These are phyloP conservation scores for Sturnira hondurensis DNA, from an alignment of 2,113 vertebrate genomes.

Conservation along the genomic window DNA sequence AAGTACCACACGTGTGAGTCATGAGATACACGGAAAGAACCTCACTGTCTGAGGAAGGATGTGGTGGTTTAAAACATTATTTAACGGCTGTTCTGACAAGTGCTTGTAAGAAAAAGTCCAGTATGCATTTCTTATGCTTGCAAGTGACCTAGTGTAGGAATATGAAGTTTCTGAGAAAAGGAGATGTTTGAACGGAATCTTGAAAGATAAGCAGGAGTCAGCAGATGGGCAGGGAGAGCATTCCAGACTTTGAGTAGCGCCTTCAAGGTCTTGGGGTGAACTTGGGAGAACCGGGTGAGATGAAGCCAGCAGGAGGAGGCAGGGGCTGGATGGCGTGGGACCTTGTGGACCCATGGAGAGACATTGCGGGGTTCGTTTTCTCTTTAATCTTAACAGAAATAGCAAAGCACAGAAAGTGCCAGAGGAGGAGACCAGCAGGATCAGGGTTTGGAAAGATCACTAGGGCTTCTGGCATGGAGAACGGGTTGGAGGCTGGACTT, in stretches of 20 bases:
- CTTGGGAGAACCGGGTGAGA: neutral
- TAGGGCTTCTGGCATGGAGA: neutral
- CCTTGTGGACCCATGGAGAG: neutral
- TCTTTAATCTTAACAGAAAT: conserved; percentile 5
- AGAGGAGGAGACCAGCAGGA: neutral
- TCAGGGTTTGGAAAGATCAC: neutral
- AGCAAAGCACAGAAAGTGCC: neutral
- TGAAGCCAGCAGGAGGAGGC: neutral
- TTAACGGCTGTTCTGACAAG: neutral
- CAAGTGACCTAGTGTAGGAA: neutral
- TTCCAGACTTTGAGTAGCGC: neutral
- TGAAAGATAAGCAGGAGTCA: neutral
- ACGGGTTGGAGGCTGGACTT: neutral
- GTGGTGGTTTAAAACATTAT: neutral
- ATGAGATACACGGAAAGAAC: neutral
- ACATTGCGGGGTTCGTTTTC: neutral
- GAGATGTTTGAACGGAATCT: neutral
- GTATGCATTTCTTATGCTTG: neutral
- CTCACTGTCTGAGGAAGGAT: neutral
- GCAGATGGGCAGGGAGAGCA: neutral
- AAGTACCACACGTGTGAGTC: neutral
- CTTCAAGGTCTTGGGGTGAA: neutral
- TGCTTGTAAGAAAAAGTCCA: neutral
- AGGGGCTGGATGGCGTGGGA: too few species aligned
- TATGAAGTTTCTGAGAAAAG: neutral